Evolutionary conservation across 1,140 invertebrate genomes (phyloP).

Genomic region (Zaprionus tsacasi): DNA sequence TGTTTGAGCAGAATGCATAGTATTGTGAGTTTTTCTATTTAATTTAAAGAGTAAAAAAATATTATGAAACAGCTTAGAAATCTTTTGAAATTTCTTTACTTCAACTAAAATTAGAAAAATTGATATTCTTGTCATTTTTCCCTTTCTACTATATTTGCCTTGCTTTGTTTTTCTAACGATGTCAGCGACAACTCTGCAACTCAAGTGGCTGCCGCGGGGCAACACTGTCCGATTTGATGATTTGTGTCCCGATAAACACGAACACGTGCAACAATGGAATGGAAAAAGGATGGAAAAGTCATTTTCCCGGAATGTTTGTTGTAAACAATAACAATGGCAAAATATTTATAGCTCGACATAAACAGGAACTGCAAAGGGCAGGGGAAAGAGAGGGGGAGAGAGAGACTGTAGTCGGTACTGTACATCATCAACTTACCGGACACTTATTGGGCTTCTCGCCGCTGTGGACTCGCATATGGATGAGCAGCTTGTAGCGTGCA

Average conservation of each 20-base stretch:
- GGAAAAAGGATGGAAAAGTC: background rate
- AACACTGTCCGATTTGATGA: background rate
- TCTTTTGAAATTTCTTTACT: too few relatives aligned
- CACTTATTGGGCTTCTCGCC: slow-evolving; percentile 98
- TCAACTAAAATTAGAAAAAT: background rate
- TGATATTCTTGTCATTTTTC: background rate
- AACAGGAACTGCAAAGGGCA: background rate
- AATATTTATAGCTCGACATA: slow-evolving; percentile 16
- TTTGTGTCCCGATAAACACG: slow-evolving; percentile 9
- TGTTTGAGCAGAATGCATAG: too few relatives aligned
- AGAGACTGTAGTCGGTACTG: background rate
- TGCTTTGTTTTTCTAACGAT: background rate
- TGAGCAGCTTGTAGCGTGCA: slow-evolving; percentile 97
- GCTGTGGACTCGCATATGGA: slow-evolving; percentile 98
- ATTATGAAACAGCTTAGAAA: too few relatives aligned
- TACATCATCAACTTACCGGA: slow-evolving; percentile 89
- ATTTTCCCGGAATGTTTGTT: background rate
- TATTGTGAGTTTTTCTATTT: too few relatives aligned
- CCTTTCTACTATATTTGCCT: background rate
- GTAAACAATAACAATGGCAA: slow-evolving; percentile 18
- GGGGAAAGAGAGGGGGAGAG: background rate
- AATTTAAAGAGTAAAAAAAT: too few relatives aligned
- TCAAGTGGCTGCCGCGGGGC: background rate
- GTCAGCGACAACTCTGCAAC: background rate
- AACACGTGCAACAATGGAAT: background rate